Conservation (phyloP, 2,888 invertebrate genomes). For the Chrysina gloriosa region DNA sequence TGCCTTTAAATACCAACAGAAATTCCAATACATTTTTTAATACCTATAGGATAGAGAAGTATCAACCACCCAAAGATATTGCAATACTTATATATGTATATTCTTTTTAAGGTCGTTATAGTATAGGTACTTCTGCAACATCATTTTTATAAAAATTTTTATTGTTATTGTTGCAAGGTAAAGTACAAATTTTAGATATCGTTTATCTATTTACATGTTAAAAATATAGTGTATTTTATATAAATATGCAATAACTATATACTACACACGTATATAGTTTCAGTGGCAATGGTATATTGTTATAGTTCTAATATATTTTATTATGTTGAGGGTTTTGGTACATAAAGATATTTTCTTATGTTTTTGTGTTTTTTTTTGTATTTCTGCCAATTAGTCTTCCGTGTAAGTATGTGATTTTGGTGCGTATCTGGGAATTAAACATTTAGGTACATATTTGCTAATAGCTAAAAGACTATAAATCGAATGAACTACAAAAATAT, state of each 20-base stretch:
- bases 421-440: too few species aligned
- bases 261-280: slow-evolving; percentile 17
- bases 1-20: too few species aligned
- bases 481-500: too few species aligned
- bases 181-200: slow-evolving; percentile 32
- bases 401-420: background rate
- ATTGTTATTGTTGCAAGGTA: slow-evolving; percentile 7
- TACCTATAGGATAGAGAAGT: slow-evolving; percentile 16
- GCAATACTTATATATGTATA: too few species aligned
- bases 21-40: too few species aligned
- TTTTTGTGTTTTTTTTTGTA: slow-evolving; percentile 31
- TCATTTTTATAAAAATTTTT: slow-evolving; percentile 1
- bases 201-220: slow-evolving; percentile 19
- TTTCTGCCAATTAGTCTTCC: background rate
- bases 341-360: slow-evolving; percentile 33
- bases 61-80: slow-evolving; percentile 31
- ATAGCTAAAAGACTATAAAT: too few species aligned
- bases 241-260: slow-evolving; percentile 3
- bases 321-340: slow-evolving; percentile 43
- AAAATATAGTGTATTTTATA: slow-evolving; percentile 1
- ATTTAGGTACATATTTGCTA: too few species aligned
- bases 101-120: slow-evolving; percentile 12
- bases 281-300: slow-evolving; percentile 32
- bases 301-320: slow-evolving; percentile 42
- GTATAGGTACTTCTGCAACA: slow-evolving; percentile 22